Conservation (phyloP, 2,113 vertebrate species). For the Coptodon rendalli region DNA sequence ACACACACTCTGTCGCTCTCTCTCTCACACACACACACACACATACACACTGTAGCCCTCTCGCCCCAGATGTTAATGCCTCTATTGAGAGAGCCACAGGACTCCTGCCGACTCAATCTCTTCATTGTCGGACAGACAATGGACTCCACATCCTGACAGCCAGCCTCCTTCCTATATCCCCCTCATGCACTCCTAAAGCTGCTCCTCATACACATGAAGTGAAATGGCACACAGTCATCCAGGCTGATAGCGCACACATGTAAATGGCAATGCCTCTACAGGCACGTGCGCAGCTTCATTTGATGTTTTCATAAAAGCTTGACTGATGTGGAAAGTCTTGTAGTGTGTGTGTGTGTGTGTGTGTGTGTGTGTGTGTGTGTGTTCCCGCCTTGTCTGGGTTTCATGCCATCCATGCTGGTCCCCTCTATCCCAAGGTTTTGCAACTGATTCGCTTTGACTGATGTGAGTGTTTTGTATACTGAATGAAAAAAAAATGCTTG, state of each 20-base stretch:
- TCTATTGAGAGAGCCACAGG: slow-evolving; percentile 66
- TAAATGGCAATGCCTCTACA: background rate
- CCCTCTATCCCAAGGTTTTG: background rate
- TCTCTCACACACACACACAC: background rate
- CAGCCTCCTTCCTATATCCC: slow-evolving; percentile 47
- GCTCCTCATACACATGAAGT: background rate
- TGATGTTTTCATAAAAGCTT: background rate
- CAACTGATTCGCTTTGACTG: background rate
- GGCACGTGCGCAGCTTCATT: background rate
- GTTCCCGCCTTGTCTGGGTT: background rate
- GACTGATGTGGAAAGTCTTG: background rate
- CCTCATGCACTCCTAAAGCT: background rate
- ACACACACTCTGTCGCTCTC: background rate
- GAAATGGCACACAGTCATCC: background rate
- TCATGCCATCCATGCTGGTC: background rate
- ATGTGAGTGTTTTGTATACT: background rate
- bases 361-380: background rate
- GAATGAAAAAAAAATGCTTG: background rate
- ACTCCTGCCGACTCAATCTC: slow-evolving; percentile 68
- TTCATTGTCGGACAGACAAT: slow-evolving; percentile 72
- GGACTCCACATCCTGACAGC: slow-evolving; percentile 60
- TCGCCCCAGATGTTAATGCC: slow-evolving; percentile 72
- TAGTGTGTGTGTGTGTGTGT: background rate
- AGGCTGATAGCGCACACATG: background rate
- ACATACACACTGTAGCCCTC: slow-evolving; percentile 20